Conservation (phyloP, 1,140 invertebrate genomes). For the Neelides sp. region DNA sequence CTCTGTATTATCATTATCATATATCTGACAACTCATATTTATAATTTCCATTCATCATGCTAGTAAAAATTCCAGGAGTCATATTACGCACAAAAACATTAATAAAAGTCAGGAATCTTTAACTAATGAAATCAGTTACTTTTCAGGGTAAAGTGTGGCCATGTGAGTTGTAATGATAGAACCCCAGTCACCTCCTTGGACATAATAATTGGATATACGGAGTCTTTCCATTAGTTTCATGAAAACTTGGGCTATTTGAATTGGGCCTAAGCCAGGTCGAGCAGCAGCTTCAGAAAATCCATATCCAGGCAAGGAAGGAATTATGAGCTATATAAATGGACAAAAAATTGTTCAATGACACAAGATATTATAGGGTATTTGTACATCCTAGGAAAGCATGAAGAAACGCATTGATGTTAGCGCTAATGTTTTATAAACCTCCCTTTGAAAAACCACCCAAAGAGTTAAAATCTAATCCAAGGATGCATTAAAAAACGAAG, state of each 20-base stretch:
- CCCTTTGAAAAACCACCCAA: too few species aligned
- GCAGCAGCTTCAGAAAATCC: conserved; percentile 61
- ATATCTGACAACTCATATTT: conserved; percentile 2
- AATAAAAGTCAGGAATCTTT: conserved; percentile 6
- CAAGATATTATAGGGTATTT: too few species aligned
- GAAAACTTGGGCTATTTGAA: conserved; percentile 57
- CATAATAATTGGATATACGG: conserved; percentile 58
- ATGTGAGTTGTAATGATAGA: conserved; percentile 46
- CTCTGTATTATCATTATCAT: conserved; percentile 36
- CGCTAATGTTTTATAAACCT: too few species aligned
- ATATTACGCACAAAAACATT: conserved; percentile 4
- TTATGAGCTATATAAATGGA: conserved; percentile 65
- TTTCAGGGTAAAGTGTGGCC: conserved; percentile 53
- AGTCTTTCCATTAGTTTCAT: conserved; percentile 70
- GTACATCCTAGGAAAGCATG: too few species aligned
- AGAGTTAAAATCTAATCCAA: too few species aligned
- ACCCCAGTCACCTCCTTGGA: conserved; percentile 70
- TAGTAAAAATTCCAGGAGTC: background rate
- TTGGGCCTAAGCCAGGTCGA: conserved; percentile 47
- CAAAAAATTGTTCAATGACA: too few species aligned
- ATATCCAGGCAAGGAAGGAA: conserved; percentile 69
- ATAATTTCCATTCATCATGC: background rate
- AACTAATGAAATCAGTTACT: conserved; percentile 33
- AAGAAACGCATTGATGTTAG: too few species aligned
- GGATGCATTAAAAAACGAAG: too few species aligned